Base-by-base conservation (phyloP, 2,113 vertebrate genomes). In the Cinclus mexicanus region DNA sequence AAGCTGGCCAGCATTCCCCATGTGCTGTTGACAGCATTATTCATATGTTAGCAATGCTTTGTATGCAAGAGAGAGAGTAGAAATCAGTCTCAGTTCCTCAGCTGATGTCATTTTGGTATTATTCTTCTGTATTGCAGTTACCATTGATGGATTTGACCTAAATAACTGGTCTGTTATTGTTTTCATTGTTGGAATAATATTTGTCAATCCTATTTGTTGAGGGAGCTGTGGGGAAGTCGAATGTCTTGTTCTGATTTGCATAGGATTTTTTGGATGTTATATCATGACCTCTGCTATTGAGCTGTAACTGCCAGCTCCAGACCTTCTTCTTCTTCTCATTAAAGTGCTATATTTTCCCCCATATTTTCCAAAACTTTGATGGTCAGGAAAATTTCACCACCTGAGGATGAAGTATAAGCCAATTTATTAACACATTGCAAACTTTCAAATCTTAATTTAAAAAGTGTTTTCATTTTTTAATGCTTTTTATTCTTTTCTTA, bases 111-210 rank as follows among this genome's bases (percentile, higher is more conserved):
- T 94, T 83, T 91, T 70, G 35, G 26, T 83, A 21, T 70, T 79
- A 56, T 76, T 93, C 52, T 24, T 37, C 59, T 85, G 46, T 50
- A 60, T 76, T 91, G 79, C 55, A 31, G 59, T 91, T 82, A 37
- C 60, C 37, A 49, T 39, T 79, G 41, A 83, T 90, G 67, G 79
- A 83, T 68, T 91, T 95, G 90, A 94, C 91, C 87, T 91, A 93
- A 79, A 59, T 82, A 91, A 26, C 68, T 44, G 24, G 14, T 47
- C 35, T 94, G 59, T 61, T 68, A 31, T 23, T 82, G 59, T 80
- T 87, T 87, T 72, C 39, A 46, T 72, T 95, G 78, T 31, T 91
- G 60, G 46, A 89, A 82, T 83, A 95, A 93, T 83, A 47, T 96
- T 96, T 96, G 47, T 85, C 70, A 93, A 65, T 53, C 0, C 11